Evolutionary conservation across 2,888 invertebrate species (phyloP), one percentile per base, ranked within the genome.

Genomic region (Luperina testacea): DNA sequence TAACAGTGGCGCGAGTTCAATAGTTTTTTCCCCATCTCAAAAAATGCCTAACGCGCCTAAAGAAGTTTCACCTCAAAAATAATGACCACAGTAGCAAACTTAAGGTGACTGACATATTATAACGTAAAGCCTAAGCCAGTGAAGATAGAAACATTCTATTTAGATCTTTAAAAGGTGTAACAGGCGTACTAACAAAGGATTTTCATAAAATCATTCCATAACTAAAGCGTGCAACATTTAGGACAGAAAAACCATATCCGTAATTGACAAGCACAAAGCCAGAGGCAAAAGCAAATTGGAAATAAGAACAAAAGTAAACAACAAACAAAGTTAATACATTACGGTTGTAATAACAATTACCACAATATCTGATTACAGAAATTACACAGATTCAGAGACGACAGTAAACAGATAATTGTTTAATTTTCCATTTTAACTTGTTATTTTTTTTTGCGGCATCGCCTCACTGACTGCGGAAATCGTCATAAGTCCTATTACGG

Each of bases 361-460:
- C 73, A 74, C 77, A 76, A 64, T 83, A 79, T 82, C 70, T 78
- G 82, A 81, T 85, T 85, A 78, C 83, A 78, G 70, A 88, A 88
- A 87, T 88, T 84, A 88, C 82, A 76, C 72, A 81, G 83, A 84
- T 83, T 77, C 82, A 72, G 69, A 75, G 78, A 81, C 85, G 84
- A 79, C 84, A 73, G 79, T 81, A 67, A 72, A 76, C 80, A 75
- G 72, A 75, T 88, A 89, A 90, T 90, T 90, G 87, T 84, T 84
- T 88, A 88, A 90, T 90, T 87, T 83, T 76, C 81, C 75, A 80
- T 86, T 85, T 84, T 48, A 64, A 77, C 61, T 78, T 6, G 61
- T 75, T 76, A 67, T 75, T 77, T 63, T 77, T 80, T 74, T 72
- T 51, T 76, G 71, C 42, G 48, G 72, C 65, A 32, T 63, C 73